These are phyloP conservation scores for Notiomystis cincta DNA, from an alignment of 2,113 vertebrate species.

Conservation along the genomic window DNA sequence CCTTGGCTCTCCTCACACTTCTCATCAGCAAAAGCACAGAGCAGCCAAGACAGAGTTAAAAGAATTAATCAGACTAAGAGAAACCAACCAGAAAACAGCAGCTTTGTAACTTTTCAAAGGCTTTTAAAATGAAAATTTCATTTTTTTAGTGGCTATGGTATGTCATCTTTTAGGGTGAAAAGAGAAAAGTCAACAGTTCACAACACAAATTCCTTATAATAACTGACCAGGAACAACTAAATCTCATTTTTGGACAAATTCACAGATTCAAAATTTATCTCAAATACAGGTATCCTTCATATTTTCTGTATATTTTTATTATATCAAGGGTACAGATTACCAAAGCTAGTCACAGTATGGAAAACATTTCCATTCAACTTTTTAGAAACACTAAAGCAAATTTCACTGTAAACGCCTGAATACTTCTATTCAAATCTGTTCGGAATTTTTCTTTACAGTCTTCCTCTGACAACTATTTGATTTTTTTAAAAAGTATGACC, in stretches of 20 bases:
- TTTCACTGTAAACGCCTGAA: neutral
- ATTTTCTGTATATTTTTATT: neutral
- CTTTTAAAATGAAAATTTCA: neutral
- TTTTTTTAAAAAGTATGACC: neutral
- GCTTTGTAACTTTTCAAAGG: neutral
- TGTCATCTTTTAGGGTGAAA: neutral
- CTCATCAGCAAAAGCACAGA: neutral
- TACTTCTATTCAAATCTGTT: neutral
- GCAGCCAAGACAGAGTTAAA: neutral
- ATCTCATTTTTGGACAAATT: neutral
- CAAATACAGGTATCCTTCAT: neutral
- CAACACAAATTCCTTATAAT: neutral
- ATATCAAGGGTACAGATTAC: neutral
- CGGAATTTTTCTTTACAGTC: neutral
- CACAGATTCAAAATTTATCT: neutral
- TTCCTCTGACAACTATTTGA: neutral
- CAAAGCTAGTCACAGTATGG: neutral
- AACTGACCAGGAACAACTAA: neutral
- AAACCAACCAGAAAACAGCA: neutral
- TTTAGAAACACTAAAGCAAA: neutral
- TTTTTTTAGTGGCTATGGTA: neutral
- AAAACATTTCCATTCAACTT: neutral
- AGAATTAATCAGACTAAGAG: neutral
- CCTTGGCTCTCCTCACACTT: neutral
- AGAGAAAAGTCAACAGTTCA: neutral